Conservation (phyloP, 1,140 invertebrate species). For the Pogonomyrmex barbatus region DNA sequence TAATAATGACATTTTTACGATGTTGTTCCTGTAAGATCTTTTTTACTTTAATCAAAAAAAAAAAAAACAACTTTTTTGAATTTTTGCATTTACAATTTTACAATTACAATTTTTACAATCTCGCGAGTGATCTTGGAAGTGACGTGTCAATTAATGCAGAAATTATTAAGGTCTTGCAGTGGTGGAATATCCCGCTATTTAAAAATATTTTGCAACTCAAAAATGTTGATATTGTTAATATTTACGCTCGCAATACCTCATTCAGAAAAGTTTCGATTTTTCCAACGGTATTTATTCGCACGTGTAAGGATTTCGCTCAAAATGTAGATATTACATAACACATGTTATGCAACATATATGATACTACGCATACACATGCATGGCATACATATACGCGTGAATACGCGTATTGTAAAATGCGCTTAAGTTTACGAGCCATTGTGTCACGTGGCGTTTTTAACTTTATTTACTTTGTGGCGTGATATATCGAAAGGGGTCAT, state of each 20-base stretch:
- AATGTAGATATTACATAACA: not conserved
- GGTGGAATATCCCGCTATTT: not conserved
- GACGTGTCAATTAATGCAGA: not conserved
- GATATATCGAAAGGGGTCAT: not conserved
- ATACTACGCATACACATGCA: not conserved
- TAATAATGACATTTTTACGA: constrained; percentile 2
- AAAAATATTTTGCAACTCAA: not conserved
- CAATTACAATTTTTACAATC: not conserved
- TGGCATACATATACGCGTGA: too few relatives aligned
- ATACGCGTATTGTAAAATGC: not conserved
- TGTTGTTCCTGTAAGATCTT: not conserved
- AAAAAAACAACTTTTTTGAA: not conserved
- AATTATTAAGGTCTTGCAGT: not conserved
- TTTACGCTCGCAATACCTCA: not conserved
- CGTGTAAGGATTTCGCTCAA: not conserved
- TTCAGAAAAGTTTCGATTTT: constrained; percentile 4
- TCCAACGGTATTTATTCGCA: not conserved
- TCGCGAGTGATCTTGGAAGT: not conserved
- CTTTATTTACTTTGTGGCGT: not conserved
- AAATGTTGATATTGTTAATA: not conserved
- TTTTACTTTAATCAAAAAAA: not conserved
- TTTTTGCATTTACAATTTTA: not conserved
- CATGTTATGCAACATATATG: not conserved
- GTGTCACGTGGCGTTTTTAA: constrained; percentile 33
- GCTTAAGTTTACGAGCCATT: constrained; percentile 27